phyloP scores from a whole-genome alignment of 2,113 vertebrate genomes.

The Chiloscyllium plagiosum region DNA sequence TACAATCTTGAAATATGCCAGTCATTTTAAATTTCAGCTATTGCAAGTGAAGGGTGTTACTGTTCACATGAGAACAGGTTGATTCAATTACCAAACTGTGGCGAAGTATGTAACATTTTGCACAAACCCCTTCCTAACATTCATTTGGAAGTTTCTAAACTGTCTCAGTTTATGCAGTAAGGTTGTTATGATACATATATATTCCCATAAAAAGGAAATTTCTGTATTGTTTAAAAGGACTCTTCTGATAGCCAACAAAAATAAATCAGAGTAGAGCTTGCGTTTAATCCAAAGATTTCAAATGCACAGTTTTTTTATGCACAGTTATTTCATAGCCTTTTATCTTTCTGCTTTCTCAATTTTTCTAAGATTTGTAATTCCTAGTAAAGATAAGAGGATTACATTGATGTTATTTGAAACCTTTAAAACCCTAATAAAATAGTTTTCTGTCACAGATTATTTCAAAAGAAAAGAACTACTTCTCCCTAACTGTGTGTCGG shows the following conservation, averaged over 20 bases:
- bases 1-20: neutral
- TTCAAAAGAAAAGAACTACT: slow-evolving; percentile 17
- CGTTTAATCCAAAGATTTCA: slow-evolving; percentile 6
- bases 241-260: neutral
- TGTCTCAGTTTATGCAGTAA: neutral
- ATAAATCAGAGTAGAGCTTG: neutral
- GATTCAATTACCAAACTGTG: neutral
- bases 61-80: neutral
- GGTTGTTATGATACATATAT: neutral
- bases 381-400: slow-evolving; percentile 32
- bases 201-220: neutral
- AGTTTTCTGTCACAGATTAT: slow-evolving; percentile 22
- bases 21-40: neutral
- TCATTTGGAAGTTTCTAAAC: neutral
- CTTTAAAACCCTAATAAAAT: neutral
- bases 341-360: neutral
- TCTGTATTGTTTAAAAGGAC: neutral
- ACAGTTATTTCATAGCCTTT: neutral
- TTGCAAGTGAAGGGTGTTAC: neutral
- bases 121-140: neutral
- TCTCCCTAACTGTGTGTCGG: neutral
- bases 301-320: neutral
- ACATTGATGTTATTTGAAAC: neutral
- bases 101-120: neutral
- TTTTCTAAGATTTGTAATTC: slow-evolving; percentile 28